phyloP scores from a whole-genome alignment of 1,140 invertebrate species.

The Trissolcus basalis region DNA sequence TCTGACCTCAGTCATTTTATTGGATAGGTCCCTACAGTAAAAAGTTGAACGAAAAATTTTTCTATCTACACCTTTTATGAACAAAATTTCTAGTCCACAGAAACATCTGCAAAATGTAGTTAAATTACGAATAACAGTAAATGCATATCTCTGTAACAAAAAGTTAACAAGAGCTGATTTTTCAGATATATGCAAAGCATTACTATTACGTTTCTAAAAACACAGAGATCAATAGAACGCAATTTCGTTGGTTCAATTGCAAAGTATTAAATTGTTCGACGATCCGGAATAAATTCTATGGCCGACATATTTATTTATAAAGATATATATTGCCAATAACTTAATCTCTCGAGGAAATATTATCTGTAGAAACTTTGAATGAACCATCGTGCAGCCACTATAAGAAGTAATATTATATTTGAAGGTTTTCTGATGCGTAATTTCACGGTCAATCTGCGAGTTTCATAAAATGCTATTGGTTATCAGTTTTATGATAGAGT shows the following conservation, averaged over 20 bases:
- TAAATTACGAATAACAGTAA: too few species aligned
- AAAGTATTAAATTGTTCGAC: conserved; percentile 2
- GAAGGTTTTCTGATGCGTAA: conserved; percentile 10
- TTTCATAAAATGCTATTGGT: conserved; percentile 14
- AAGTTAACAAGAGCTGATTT: too few species aligned
- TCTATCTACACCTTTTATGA: too few species aligned
- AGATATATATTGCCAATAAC: background rate
- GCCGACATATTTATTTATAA: background rate
- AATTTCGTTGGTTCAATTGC: background rate
- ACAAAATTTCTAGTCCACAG: too few species aligned
- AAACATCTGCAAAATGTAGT: too few species aligned
- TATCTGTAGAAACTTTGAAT: background rate
- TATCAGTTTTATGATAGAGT: background rate
- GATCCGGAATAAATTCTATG: background rate
- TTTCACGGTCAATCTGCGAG: conserved; percentile 18
- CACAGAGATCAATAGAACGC: background rate
- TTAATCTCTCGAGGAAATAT: background rate
- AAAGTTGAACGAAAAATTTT: too few species aligned
- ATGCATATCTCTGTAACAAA: too few species aligned
- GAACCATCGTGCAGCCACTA: background rate
- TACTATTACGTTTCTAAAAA: background rate
- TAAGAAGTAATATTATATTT: background rate
- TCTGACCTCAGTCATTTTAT: too few species aligned
- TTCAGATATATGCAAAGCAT: too few species aligned
- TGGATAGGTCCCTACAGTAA: too few species aligned